Conservation (phyloP, 1,140 invertebrate genomes). For the Drosophila prosaltans region DNA sequence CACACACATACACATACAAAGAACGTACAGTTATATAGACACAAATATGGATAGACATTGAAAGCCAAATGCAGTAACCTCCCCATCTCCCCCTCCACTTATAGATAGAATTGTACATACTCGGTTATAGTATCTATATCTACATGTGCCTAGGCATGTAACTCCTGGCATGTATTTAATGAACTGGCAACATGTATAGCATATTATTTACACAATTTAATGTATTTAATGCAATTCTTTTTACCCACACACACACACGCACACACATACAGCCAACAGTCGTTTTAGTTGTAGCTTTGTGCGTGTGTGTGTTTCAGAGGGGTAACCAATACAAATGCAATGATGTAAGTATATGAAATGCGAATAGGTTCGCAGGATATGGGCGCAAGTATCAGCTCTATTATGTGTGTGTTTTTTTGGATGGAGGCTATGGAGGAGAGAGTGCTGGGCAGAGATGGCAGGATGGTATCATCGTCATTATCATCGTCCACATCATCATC, state of each 20-base stretch:
- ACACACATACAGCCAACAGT: not conserved
- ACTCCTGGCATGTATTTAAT: constrained; percentile 80
- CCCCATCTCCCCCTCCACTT: not conserved
- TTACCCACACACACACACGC: constrained; percentile 34
- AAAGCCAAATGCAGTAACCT: constrained; percentile 31
- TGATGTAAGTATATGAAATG: constrained; percentile 83
- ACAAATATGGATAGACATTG: constrained; percentile 16
- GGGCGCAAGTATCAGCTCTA: constrained; percentile 65
- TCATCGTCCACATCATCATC: constrained; percentile 65
- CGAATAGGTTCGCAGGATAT: constrained; percentile 82
- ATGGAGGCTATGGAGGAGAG: constrained; percentile 1
- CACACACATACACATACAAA: constrained; percentile 18
- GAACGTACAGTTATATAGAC: not conserved
- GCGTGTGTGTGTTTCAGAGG: constrained; percentile 30
- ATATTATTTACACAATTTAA: constrained; percentile 82
- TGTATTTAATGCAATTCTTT: constrained; percentile 82
- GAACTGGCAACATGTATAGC: constrained; percentile 81
- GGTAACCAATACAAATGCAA: constrained; percentile 73
- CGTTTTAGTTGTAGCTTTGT: not conserved
- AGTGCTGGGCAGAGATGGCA: not conserved
- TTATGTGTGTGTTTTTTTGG: constrained; percentile 41
- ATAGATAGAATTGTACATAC: constrained; percentile 21
- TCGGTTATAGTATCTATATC: constrained; percentile 33
- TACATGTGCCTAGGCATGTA: constrained; percentile 73
- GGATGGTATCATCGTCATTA: constrained; percentile 35